phyloP scores from a whole-genome alignment of 64 coral and sea anemone species.

The Montipora cactus region DNA sequence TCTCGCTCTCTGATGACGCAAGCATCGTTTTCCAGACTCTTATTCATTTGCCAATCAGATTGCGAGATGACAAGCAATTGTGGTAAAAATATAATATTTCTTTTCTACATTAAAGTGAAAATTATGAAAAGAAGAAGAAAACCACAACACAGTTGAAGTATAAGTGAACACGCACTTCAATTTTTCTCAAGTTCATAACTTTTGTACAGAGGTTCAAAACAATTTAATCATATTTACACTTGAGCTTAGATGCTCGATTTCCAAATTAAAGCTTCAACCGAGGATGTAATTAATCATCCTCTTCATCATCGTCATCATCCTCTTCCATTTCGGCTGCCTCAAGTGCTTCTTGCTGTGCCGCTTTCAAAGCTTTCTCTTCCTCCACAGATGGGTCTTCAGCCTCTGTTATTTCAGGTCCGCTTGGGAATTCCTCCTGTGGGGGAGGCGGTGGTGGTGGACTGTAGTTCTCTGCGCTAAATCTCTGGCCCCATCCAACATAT shows the following conservation, averaged over 20 bases:
- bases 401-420: slow-evolving; percentile 96
- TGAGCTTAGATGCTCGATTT: not conserved
- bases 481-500: slow-evolving; percentile 97
- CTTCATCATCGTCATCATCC: slow-evolving; percentile 96
- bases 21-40: no score
- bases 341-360: slow-evolving; percentile 95
- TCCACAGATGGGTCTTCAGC: slow-evolving; percentile 96
- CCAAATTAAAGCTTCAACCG: not conserved
- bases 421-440: slow-evolving; percentile 98
- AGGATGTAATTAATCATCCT: slow-evolving; percentile 84
- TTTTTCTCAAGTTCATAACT: not conserved
- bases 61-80: no score
- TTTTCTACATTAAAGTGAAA: no score
- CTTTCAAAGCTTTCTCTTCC: slow-evolving; percentile 97
- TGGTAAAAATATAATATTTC: no score
- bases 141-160: no score
- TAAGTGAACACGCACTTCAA: no score
- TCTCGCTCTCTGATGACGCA: no score
- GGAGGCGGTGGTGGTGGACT: slow-evolving; percentile 93
- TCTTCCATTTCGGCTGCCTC: slow-evolving; percentile 90
- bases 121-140: no score
- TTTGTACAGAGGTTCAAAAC: not conserved
- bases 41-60: no score
- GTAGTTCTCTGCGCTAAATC: slow-evolving; percentile 97
- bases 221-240: slow-evolving; percentile 15